Conservation (phyloP, 2,888 invertebrate genomes). For the Atethmia centrago region DNA sequence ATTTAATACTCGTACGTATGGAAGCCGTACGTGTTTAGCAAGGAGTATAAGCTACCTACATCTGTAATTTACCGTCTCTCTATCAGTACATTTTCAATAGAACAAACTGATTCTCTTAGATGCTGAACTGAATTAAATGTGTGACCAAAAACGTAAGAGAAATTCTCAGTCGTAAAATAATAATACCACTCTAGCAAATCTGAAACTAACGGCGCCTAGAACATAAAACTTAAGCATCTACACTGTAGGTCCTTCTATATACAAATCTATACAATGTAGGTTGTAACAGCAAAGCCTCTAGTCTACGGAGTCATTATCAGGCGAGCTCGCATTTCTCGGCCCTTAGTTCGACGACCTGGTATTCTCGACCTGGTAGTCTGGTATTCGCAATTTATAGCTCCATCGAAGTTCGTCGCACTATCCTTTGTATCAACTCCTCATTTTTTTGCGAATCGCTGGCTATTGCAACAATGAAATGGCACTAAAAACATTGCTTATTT, state of each 20-base stretch:
- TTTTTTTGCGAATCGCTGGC: slow-evolving; percentile 28
- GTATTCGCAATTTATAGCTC: slow-evolving; percentile 61
- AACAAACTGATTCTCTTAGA: neutral
- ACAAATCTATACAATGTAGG: no score
- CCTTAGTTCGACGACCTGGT: slow-evolving; percentile 65
- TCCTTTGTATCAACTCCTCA: slow-evolving; percentile 36
- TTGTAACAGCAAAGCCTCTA: slow-evolving; percentile 40
- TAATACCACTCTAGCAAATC: no score
- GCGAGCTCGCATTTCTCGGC: slow-evolving; percentile 51
- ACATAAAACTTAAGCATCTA: no score
- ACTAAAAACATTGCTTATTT: no score
- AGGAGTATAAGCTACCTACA: no score
- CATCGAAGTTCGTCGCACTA: slow-evolving; percentile 44
- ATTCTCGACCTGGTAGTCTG: no score
- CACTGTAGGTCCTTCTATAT: no score
- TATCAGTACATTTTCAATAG: no score
- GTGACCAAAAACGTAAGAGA: slow-evolving; percentile 10
- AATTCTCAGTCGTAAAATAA: no score
- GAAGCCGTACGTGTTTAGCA: neutral
- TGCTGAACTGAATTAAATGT: neutral
- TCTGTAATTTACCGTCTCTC: neutral
- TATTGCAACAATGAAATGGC: slow-evolving; percentile 52
- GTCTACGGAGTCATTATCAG: slow-evolving; percentile 51
- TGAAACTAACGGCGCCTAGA: no score
- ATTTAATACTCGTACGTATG: neutral